Conservation (phyloP, 2,797 vertebrate genomes). For the Enteromius viviparus region DNA sequence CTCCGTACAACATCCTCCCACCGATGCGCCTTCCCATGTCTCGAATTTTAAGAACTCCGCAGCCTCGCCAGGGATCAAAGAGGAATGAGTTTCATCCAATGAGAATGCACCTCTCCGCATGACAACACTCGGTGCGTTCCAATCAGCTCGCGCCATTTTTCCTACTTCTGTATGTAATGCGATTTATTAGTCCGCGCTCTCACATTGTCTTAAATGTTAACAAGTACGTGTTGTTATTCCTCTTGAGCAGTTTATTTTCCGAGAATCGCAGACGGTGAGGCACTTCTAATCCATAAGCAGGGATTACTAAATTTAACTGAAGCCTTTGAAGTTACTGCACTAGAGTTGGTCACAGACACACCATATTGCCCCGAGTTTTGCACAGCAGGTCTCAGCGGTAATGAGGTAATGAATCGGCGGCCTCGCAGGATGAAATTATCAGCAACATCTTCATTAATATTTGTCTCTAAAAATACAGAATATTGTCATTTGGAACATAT, state of each 20-base stretch:
- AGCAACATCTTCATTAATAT: conserved; percentile 46
- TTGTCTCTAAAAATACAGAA: conserved; percentile 30
- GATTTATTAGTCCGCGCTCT: conserved; percentile 32
- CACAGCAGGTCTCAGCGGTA: conserved; percentile 55
- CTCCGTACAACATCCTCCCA: conserved; percentile 42
- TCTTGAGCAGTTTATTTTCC: conserved; percentile 45
- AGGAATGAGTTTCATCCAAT: conserved; percentile 56
- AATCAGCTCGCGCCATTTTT: conserved; percentile 37
- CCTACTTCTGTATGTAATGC: conserved; percentile 17
- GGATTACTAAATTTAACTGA: conserved; percentile 58
- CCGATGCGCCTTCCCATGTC: conserved; percentile 40
- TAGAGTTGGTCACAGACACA: conserved; percentile 60
- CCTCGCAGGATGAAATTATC: conserved; percentile 48
- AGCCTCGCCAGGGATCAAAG: conserved; percentile 57
- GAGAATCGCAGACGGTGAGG: conserved; percentile 17
- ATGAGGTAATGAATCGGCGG: conserved; percentile 59
- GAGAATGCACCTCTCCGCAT: conserved; percentile 39
- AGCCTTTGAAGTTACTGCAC: conserved; percentile 58
- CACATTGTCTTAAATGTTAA: conserved; percentile 46
- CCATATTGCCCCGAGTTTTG: conserved; percentile 50
- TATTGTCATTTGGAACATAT: conserved; percentile 3
- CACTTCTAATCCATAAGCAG: conserved; percentile 52
- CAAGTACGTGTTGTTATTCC: conserved; percentile 37
- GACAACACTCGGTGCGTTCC: conserved; percentile 45
- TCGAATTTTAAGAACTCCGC: conserved; percentile 59